These are phyloP conservation scores for Pogonomyrmex barbatus DNA, from an alignment of 1,140 invertebrate genomes.

Conservation along the genomic window DNA sequence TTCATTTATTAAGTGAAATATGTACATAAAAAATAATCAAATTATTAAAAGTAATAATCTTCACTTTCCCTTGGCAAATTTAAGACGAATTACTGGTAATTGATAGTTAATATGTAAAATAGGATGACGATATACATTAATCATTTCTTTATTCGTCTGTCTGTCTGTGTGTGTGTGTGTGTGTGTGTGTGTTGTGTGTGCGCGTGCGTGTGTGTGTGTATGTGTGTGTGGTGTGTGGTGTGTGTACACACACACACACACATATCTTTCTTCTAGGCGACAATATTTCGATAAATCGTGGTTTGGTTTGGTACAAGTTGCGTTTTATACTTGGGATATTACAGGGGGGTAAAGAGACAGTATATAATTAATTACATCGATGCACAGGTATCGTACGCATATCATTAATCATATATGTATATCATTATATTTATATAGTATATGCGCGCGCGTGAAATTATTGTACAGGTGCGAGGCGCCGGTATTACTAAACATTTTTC, in stretches of 20 bases:
- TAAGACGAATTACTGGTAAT: background rate
- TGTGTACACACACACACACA: slow-evolving; percentile 26
- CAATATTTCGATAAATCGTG: slow-evolving; percentile 69
- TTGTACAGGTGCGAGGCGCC: slow-evolving; percentile 79
- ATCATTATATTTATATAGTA: slow-evolving; percentile 64
- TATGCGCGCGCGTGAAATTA: slow-evolving; percentile 75
- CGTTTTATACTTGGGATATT: slow-evolving; percentile 55
- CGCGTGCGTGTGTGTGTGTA: slow-evolving; percentile 55
- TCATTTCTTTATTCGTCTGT: slow-evolving; percentile 73
- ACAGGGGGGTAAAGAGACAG: slow-evolving; percentile 61
- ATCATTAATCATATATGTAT: slow-evolving; percentile 73
- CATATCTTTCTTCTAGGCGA: slow-evolving; percentile 10
- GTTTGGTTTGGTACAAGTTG: slow-evolving; percentile 73
- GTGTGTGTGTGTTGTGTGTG: slow-evolving; percentile 19
- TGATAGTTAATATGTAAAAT: slow-evolving; percentile 6
- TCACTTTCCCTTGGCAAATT: background rate
- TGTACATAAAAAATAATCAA: background rate
- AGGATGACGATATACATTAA: slow-evolving; percentile 68
- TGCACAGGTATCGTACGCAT: slow-evolving; percentile 68
- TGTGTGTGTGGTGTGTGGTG: slow-evolving; percentile 28
- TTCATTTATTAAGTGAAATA: background rate
- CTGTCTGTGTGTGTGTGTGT: slow-evolving; percentile 43
- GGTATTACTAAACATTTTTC: slow-evolving; percentile 60
- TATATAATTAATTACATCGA: slow-evolving; percentile 74
- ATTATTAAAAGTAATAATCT: background rate